A percentile compares a stretch with the other conserved stretches of the same genome.
phyloP scores from a whole-genome alignment of 2,797 vertebrate genomes.

The Galago senegalensis region DNA sequence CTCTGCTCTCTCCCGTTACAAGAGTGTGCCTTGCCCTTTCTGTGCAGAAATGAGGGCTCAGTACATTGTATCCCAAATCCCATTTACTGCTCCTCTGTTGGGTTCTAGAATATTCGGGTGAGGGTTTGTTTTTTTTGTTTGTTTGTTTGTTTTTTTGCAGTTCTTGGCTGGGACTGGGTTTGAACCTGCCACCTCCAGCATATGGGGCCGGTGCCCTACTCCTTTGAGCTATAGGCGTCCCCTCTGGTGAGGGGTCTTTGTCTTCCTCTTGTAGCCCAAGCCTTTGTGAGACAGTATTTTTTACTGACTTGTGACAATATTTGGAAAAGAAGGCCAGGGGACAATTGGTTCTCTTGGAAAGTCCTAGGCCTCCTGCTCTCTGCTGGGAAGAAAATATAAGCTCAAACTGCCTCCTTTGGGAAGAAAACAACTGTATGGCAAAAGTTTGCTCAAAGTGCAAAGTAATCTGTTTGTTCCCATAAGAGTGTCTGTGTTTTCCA shows the following conservation, averaged over 20 bases:
- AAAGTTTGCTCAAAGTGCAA: neutral
- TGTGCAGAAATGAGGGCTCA: conserved; percentile 41
- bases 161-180: no score
- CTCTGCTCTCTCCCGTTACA: conserved; percentile 32
- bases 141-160: no score
- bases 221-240: no score
- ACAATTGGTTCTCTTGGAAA: neutral
- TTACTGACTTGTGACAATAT: conserved; percentile 12
- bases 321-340: neutral
- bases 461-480: conserved; percentile 25
- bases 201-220: no score
- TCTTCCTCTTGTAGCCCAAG: conserved; percentile 58
- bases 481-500: neutral
- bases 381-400: conserved; percentile 36
- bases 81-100: neutral
- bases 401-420: conserved; percentile 3
- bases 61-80: neutral
- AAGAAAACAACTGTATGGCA: neutral
- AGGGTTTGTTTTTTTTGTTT: neutral
- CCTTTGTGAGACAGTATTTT: conserved; percentile 57
- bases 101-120: conserved; percentile 31
- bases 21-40: neutral
- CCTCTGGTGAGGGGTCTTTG: neutral
- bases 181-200: no score
- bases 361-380: neutral